phyloP scores from a whole-genome alignment of 2,888 invertebrate species.

The Melangyna quadrimaculata region DNA sequence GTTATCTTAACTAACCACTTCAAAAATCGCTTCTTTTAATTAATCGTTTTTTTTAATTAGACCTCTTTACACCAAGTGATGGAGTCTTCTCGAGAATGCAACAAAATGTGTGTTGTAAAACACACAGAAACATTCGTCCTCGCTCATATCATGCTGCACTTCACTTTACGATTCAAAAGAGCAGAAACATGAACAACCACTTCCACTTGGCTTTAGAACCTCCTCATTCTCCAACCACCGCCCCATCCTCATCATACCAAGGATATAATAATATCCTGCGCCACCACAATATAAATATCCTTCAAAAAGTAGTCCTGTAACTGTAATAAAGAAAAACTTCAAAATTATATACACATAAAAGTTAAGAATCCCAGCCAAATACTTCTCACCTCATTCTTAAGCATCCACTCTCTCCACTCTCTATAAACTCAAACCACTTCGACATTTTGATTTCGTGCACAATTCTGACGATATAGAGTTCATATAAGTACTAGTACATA shows the following conservation, averaged over 20 bases:
- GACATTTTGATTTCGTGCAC: conserved; percentile 7
- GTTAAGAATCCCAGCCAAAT: conserved; percentile 61
- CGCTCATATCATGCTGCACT: background rate
- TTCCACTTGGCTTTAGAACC: conserved; percentile 34
- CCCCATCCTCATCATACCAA: background rate
- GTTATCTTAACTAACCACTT: background rate
- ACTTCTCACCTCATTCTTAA: conserved; percentile 51
- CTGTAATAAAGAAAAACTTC: conserved; percentile 7
- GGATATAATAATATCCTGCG: conserved; percentile 60
- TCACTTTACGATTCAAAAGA: conserved; percentile 60
- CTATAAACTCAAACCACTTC: conserved; percentile 3
- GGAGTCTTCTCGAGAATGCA: conserved; percentile 6
- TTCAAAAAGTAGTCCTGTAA: conserved; percentile 42
- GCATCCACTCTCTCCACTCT: background rate
- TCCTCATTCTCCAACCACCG: background rate
- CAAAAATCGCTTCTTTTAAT: background rate
- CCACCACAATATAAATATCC: conserved; percentile 35
- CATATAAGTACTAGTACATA: background rate
- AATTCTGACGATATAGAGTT: background rate
- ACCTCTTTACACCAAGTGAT: conserved; percentile 38
- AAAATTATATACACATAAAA: conserved; percentile 15
- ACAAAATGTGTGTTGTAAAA: background rate
- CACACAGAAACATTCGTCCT: background rate
- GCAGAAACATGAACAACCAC: conserved; percentile 65
- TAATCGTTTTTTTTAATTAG: conserved; percentile 45